Base-by-base conservation (phyloP, 2,113 vertebrate genomes). In the Prolemur simus region DNA sequence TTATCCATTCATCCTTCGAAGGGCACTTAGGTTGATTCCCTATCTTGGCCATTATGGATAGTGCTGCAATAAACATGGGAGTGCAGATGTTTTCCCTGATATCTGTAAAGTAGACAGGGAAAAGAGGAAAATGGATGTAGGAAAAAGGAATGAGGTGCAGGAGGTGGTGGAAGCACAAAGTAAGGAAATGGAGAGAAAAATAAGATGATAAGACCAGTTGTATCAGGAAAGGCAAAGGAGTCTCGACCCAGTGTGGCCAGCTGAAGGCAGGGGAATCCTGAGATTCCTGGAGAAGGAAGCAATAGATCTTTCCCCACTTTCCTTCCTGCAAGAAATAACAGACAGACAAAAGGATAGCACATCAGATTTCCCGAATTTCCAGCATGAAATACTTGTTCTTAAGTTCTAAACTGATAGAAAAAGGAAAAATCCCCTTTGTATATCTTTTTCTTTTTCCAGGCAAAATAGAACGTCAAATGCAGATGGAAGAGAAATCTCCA, bases 401-500 rank as follows among this genome's bases (percentile, higher is more conserved):
- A 87, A 42, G 29, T 82, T 93, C 3, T 77, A 32, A 54, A 77
- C 37, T 42, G 56, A 69, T 63, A 52, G 49, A 54, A 87, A 91
- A 49, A 78, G 25, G 8, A 27, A 58, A 91, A 90, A 47, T 7
- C 71, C 68, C 92, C 42, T 93, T 0, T 95, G 13, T 96, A 58
- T 89, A 60, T 98, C 32, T 94, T 95, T 96, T 96, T 94, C 84
- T 73, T 77, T 80, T 91, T 97, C 78, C 87, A 99, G 99, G 99
- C 92, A 98, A 98, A 95, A 97, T 99, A 76, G 98, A 99, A 89
- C n/a, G 98, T 47, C 98, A 98, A 85, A 97, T 99, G 81, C 92
- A 96, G 91, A 97, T 97, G 88, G 91, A 97, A 80, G 81, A 97
- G 66, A 91, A 95, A 96, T 84, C 91, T 84, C 95, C 83, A 97